Conservation (phyloP, 2,888 invertebrate genomes). For the Ornithoptera alexandrae region DNA sequence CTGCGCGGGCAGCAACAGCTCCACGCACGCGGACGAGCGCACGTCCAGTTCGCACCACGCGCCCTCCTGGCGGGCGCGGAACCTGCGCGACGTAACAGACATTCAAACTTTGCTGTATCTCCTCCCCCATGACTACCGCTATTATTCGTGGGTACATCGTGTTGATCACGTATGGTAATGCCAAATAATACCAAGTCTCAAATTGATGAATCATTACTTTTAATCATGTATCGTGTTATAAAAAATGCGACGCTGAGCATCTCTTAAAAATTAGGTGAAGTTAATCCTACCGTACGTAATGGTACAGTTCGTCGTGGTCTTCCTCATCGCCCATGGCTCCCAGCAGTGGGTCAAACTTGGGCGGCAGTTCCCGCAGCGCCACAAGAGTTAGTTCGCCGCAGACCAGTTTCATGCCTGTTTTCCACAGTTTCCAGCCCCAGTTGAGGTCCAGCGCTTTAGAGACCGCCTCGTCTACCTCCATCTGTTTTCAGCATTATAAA, state of each 20-base stretch:
- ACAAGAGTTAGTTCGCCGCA: slow-evolving; percentile 91
- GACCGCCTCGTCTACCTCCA: slow-evolving; percentile 81
- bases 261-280: background rate
- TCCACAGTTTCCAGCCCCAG: slow-evolving; percentile 97
- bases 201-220: too few species aligned
- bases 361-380: slow-evolving; percentile 89
- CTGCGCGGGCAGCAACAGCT: slow-evolving; percentile 88
- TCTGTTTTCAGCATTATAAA: slow-evolving; percentile 44
- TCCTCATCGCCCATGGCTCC: slow-evolving; percentile 42
- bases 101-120: too few species aligned
- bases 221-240: too few species aligned
- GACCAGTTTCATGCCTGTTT: slow-evolving; percentile 92
- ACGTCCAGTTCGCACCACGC: slow-evolving; percentile 92
- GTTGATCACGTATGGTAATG: too few species aligned
- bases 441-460: slow-evolving; percentile 82
- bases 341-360: slow-evolving; percentile 66
- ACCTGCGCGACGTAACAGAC: slow-evolving; percentile 59
- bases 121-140: too few species aligned
- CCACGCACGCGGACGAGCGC: slow-evolving; percentile 88
- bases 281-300: slow-evolving; percentile 41
- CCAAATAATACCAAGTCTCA: too few species aligned
- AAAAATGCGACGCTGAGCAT: too few species aligned
- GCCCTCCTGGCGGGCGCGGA: slow-evolving; percentile 90
- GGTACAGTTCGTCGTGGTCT: slow-evolving; percentile 42
- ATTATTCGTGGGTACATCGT: too few species aligned